phyloP scores from a whole-genome alignment of 2,888 invertebrate species.

The Heliconius ismenius region DNA sequence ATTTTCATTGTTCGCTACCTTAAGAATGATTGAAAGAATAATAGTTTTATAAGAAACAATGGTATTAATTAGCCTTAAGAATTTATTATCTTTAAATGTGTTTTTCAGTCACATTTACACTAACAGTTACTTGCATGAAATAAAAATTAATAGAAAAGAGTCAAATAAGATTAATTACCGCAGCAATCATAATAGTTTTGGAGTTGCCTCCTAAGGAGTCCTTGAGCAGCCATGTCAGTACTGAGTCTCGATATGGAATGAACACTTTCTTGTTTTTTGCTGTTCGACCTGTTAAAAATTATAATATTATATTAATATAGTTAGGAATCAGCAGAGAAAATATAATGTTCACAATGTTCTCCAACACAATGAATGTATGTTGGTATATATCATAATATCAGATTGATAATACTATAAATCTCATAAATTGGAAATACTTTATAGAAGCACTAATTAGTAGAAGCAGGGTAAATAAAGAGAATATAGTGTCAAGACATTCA shows the following conservation, averaged over 20 bases:
- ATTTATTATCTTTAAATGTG: no score
- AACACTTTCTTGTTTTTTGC: slow-evolving; percentile 83
- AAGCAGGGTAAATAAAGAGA: no score
- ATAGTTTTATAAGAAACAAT: no score
- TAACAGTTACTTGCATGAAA: slow-evolving; percentile 26
- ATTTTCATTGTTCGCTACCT: no score
- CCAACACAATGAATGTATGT: neutral
- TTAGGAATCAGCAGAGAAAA: neutral
- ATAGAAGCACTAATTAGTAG: no score
- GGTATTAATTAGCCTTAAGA: no score
- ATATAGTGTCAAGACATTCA: no score
- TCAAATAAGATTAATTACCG: slow-evolving; percentile 76
- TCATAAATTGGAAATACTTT: no score
- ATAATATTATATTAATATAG: neutral
- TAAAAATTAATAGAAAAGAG: neutral
- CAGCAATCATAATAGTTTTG: slow-evolving; percentile 95
- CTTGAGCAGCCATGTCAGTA: slow-evolving; percentile 93
- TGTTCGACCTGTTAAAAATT: slow-evolving; percentile 56
- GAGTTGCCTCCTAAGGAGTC: slow-evolving; percentile 95
- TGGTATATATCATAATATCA: no score
- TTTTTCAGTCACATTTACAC: no score
- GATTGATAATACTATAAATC: no score
- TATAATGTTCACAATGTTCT: neutral
- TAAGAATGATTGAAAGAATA: no score
- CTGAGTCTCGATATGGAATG: slow-evolving; percentile 94